Evolutionary conservation across 2,888 invertebrate genomes (phyloP).

Genomic region (Morpho helenor): DNA sequence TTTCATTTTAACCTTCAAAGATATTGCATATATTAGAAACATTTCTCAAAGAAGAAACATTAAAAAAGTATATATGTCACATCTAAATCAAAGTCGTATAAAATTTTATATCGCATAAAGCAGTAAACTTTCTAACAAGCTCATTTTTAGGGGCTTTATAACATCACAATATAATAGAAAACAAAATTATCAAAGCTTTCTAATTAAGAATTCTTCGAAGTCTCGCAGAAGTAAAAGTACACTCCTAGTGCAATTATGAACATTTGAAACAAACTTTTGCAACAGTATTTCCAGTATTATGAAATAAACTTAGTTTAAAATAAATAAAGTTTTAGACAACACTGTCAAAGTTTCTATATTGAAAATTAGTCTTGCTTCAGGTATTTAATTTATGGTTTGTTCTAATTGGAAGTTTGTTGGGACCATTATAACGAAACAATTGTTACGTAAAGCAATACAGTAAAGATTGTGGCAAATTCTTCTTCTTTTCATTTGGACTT

Average conservation of each 20-base stretch:
- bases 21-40: no score
- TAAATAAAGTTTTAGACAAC: slow-evolving; percentile 11
- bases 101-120: no score
- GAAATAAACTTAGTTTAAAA: slow-evolving; percentile 12
- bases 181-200: slow-evolving; percentile 10
- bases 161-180: slow-evolving; percentile 2
- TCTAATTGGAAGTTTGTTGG: neutral
- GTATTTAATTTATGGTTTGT: slow-evolving; percentile 9
- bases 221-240: slow-evolving; percentile 9
- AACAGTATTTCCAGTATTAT: slow-evolving; percentile 12
- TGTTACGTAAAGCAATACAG: neutral
- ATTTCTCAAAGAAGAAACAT: no score
- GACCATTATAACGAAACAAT: neutral
- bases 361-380: slow-evolving; percentile 13
- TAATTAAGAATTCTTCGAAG: slow-evolving; percentile 12
- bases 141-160: neutral
- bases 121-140: neutral
- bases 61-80: no score
- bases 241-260: slow-evolving; percentile 10
- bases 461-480: neutral
- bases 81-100: no score
- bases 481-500: no score
- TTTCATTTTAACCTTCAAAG: no score
- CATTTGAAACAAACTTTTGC: slow-evolving; percentile 12
- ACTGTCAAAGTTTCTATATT: slow-evolving; percentile 6